These are phyloP conservation scores for Lipophrys pholis DNA, from an alignment of 2,113 vertebrate genomes.

Conservation along the genomic window DNA sequence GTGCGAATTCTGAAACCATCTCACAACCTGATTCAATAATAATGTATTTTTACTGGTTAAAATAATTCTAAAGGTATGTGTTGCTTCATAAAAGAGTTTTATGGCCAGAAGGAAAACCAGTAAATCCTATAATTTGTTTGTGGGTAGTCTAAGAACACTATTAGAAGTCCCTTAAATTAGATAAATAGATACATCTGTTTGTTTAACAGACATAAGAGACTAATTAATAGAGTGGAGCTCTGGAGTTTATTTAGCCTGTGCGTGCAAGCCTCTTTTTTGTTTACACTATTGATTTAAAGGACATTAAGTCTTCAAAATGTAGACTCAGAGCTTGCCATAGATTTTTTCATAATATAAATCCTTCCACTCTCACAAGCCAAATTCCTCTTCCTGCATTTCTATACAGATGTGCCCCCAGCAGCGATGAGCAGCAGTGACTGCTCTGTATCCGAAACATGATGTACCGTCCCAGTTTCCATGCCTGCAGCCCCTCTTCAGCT, in stretches of 20 bases:
- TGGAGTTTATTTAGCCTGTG: slow-evolving; percentile 52
- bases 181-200: slow-evolving; percentile 71
- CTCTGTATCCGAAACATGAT: slow-evolving; percentile 39
- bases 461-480: slow-evolving; percentile 37
- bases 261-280: slow-evolving; percentile 51
- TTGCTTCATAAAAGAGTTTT: slow-evolving; percentile 36
- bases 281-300: slow-evolving; percentile 63
- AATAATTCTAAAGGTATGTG: slow-evolving; percentile 27
- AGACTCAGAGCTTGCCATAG: slow-evolving; percentile 31
- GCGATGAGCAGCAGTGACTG: slow-evolving; percentile 20
- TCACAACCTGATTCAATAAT: slow-evolving; percentile 47
- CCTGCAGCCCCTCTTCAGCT: slow-evolving; percentile 35
- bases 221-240: slow-evolving; percentile 64
- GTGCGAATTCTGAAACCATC: slow-evolving; percentile 42
- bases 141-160: slow-evolving; percentile 45
- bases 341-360: slow-evolving; percentile 43
- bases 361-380: neutral
- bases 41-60: slow-evolving; percentile 52
- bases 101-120: slow-evolving; percentile 50
- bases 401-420: slow-evolving; percentile 19
- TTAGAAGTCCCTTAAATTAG: slow-evolving; percentile 58
- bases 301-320: slow-evolving; percentile 35
- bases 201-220: slow-evolving; percentile 69
- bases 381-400: neutral
- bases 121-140: slow-evolving; percentile 66